phyloP scores from a whole-genome alignment of 1,140 invertebrate genomes.

The Archivesica marissinica region DNA sequence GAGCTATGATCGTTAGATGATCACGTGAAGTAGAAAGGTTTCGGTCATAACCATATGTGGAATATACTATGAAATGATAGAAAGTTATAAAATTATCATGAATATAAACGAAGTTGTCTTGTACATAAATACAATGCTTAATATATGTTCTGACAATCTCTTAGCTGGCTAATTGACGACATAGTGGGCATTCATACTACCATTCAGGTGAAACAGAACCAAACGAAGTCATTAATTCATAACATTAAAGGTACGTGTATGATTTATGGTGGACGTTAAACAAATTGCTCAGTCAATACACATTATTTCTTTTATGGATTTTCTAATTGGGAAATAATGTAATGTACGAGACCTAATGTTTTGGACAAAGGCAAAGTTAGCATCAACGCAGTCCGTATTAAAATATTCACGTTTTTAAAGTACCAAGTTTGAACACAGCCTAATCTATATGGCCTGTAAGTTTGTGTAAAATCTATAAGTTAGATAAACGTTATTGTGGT shows the following conservation, averaged over 20 bases:
- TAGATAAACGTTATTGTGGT: conserved; percentile 8
- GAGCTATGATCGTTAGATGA: too few species aligned
- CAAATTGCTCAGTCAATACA: conserved; percentile 4
- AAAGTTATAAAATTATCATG: too few species aligned
- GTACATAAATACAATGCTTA: neutral
- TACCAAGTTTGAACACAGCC: neutral
- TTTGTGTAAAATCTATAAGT: neutral
- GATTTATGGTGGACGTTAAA: conserved; percentile 1
- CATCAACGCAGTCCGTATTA: neutral
- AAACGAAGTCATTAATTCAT: too few species aligned
- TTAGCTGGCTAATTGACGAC: too few species aligned
- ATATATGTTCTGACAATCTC: too few species aligned
- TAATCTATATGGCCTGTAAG: neutral
- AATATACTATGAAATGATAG: too few species aligned
- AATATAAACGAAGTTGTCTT: neutral
- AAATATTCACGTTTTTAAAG: neutral
- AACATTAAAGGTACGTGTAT: too few species aligned
- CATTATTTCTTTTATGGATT: conserved; percentile 6
- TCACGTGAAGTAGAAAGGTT: too few species aligned
- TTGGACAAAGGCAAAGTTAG: neutral
- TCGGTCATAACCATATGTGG: too few species aligned
- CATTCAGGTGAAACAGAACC: too few species aligned
- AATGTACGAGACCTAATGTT: neutral
- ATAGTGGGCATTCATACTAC: too few species aligned
- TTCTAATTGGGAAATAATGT: conserved; percentile 3